Conservation (phyloP, 2,797 vertebrate genomes). For the Scolopax rusticola region DNA sequence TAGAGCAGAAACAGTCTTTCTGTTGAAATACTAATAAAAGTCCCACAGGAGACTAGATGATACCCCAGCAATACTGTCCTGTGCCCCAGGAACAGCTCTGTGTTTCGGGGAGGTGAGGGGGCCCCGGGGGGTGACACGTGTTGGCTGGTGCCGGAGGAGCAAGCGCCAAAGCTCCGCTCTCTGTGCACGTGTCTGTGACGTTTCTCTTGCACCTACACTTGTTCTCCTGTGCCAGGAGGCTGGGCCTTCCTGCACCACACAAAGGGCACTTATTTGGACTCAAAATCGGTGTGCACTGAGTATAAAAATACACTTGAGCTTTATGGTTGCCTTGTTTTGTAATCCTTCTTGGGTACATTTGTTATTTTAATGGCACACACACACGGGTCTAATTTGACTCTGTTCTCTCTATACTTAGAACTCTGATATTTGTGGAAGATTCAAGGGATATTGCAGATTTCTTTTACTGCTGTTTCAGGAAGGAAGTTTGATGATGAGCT, state of each 20-base stretch:
- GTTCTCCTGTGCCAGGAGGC: background rate
- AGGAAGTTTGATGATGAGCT: conserved; percentile 11
- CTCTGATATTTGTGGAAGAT: background rate
- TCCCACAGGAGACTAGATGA: background rate
- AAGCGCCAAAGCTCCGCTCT: background rate
- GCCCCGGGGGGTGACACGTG: background rate
- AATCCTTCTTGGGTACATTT: background rate
- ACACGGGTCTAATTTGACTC: background rate
- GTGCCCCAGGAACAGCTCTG: background rate
- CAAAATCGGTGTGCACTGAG: background rate
- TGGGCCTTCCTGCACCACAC: background rate
- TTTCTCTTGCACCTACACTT: background rate
- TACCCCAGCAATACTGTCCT: background rate
- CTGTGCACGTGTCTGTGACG: accelerated
- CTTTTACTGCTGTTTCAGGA: background rate
- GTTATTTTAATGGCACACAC: background rate
- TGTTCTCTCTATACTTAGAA: background rate
- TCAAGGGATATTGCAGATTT: background rate
- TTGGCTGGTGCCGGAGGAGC: background rate
- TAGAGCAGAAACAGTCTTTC: background rate
- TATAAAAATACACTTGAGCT: background rate
- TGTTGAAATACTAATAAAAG: background rate
- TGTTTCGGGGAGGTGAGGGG: background rate
- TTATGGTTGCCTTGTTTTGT: background rate
- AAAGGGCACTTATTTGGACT: background rate